These are phyloP conservation scores for Malurus melanocephalus DNA, from an alignment of 2,113 vertebrate genomes.

Conservation along the genomic window DNA sequence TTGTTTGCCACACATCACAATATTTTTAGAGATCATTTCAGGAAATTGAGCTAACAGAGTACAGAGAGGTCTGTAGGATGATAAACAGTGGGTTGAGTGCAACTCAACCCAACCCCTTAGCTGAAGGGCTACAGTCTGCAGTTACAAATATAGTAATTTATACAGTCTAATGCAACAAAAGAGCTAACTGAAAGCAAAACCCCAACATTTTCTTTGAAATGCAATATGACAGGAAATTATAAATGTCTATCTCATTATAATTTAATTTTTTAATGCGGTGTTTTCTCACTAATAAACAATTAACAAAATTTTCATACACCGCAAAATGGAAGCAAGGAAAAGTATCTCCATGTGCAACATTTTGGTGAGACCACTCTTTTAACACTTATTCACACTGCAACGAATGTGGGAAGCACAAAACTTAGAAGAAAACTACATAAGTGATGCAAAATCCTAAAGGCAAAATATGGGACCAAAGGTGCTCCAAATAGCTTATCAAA, in stretches of 20 bases:
- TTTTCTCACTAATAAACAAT: neutral
- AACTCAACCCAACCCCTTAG: neutral
- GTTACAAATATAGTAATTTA: neutral
- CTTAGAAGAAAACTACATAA: neutral
- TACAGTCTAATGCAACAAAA: neutral
- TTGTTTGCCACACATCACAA: neutral
- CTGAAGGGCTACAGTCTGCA: neutral
- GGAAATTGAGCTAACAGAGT: neutral
- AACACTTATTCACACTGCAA: neutral
- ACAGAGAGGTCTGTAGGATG: neutral
- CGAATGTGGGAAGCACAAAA: neutral
- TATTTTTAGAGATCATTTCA: neutral
- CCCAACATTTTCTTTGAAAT: neutral
- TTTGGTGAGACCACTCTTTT: neutral
- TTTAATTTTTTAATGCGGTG: neutral
- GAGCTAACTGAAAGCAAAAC: neutral
- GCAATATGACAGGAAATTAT: neutral
- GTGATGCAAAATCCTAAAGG: neutral
- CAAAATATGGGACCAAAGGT: neutral
- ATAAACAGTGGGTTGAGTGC: neutral
- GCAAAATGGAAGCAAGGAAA: neutral
- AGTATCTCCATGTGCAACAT: neutral
- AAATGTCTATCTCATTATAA: neutral
- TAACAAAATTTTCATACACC: neutral
- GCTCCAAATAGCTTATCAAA: neutral